Conservation (phyloP, 2,113 vertebrate genomes). For the Speoplatyrhinus poulsoni region DNA sequence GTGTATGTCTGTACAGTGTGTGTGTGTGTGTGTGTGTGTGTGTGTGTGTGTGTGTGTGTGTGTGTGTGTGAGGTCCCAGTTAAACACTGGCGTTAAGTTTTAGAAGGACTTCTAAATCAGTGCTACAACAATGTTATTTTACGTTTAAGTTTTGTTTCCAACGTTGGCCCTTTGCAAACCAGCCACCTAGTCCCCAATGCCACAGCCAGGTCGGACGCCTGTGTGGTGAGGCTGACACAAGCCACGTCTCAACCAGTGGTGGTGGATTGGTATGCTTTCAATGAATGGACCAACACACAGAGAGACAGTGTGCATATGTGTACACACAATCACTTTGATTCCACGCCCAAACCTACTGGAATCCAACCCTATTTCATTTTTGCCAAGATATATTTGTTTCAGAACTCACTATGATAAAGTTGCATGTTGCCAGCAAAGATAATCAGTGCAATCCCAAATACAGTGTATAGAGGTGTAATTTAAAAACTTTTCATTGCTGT, state of each 20-base stretch:
- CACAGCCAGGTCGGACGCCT: slow-evolving; percentile 45
- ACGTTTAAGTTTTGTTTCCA: slow-evolving; percentile 31
- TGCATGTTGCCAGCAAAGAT: no score
- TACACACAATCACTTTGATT: background rate
- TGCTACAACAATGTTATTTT: slow-evolving; percentile 44
- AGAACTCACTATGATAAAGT: no score
- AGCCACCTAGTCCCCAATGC: slow-evolving; percentile 43
- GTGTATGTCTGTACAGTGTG: background rate
- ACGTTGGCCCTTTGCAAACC: slow-evolving; percentile 50
- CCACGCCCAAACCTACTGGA: no score
- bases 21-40: no score
- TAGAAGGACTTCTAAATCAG: slow-evolving; percentile 27
- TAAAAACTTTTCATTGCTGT: no score
- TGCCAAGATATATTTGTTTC: no score
- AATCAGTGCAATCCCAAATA: no score
- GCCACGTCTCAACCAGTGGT: background rate
- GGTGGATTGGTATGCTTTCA: slow-evolving; percentile 14
- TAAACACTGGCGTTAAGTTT: slow-evolving; percentile 23
- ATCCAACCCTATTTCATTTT: no score
- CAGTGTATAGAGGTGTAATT: no score
- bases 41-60: no score
- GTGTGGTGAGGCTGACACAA: slow-evolving; percentile 33
- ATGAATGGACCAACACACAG: slow-evolving; percentile 12
- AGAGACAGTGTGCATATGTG: background rate
- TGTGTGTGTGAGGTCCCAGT: slow-evolving; percentile 25